Conservation (phyloP, 2,797 vertebrate species). For the Otus scops region DNA sequence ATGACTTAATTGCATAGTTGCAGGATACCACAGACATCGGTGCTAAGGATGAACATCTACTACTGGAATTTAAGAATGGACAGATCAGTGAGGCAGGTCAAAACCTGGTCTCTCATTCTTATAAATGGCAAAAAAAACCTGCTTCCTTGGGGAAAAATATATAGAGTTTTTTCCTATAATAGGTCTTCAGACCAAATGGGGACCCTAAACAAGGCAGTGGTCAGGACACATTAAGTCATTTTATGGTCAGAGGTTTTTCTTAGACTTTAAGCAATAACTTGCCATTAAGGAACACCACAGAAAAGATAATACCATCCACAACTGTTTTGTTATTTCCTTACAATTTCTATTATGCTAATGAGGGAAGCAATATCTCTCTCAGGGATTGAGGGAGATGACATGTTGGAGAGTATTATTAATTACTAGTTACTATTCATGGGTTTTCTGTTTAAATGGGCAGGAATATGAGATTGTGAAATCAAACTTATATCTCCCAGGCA, state of each 20-base stretch:
- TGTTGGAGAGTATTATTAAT: conserved; percentile 23
- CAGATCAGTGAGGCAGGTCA: neutral
- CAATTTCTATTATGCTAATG: neutral
- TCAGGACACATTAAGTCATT: neutral
- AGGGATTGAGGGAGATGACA: neutral
- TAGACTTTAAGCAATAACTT: neutral
- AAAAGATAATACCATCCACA: neutral
- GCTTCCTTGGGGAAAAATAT: neutral
- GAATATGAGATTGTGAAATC: conserved; percentile 25
- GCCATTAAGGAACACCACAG: neutral
- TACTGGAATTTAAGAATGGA: neutral
- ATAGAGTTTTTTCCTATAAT: neutral
- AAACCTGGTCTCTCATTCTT: neutral
- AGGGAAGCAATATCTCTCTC: neutral
- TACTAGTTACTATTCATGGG: conserved; percentile 17
- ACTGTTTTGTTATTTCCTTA: neutral
- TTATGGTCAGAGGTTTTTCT: neutral
- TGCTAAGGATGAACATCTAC: neutral
- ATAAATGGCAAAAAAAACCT: neutral
- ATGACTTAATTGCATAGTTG: neutral
- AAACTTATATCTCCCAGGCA: neutral
- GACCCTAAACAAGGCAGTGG: accelerated
- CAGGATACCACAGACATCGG: neutral
- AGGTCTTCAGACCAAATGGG: neutral
- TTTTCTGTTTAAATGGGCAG: conserved; percentile 38